Evolutionary conservation across 1,140 invertebrate genomes (phyloP).

Genomic region (Pantala flavescens): DNA sequence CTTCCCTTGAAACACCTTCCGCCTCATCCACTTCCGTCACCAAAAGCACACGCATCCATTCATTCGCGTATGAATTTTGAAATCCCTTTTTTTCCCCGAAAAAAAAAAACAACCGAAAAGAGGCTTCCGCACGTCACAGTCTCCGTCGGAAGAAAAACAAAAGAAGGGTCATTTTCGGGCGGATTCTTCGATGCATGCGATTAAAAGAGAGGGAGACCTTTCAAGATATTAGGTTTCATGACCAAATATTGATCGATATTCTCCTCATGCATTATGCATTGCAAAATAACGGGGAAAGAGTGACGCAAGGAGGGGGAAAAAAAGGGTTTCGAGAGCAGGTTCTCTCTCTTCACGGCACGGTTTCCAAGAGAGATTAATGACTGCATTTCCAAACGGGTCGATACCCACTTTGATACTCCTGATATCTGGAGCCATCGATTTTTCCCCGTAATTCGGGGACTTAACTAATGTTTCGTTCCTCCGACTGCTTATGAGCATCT

Average conservation of each 20-base stretch:
- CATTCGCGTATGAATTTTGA: too few relatives aligned
- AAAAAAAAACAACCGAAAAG: too few relatives aligned
- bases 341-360: neutral
- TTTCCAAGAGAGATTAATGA: neutral
- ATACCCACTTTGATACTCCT: neutral
- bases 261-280: neutral
- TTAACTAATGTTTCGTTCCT: too few relatives aligned
- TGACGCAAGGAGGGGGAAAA: neutral
- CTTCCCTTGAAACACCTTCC: too few relatives aligned
- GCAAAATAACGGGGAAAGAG: neutral
- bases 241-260: neutral
- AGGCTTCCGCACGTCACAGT: too few relatives aligned
- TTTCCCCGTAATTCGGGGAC: neutral
- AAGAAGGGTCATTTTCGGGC: neutral
- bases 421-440: neutral
- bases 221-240: constrained; percentile 7
- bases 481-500: too few relatives aligned
- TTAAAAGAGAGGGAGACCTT: neutral
- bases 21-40: too few relatives aligned
- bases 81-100: too few relatives aligned
- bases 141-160: too few relatives aligned
- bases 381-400: constrained; percentile 3
- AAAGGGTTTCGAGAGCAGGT: neutral
- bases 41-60: too few relatives aligned
- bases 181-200: neutral